Percentiles rank a stretch among this genome's conserved stretches.
Evolutionary conservation across 2,797 vertebrate species (phyloP).

Genomic region (Discoglossus pictus): DNA sequence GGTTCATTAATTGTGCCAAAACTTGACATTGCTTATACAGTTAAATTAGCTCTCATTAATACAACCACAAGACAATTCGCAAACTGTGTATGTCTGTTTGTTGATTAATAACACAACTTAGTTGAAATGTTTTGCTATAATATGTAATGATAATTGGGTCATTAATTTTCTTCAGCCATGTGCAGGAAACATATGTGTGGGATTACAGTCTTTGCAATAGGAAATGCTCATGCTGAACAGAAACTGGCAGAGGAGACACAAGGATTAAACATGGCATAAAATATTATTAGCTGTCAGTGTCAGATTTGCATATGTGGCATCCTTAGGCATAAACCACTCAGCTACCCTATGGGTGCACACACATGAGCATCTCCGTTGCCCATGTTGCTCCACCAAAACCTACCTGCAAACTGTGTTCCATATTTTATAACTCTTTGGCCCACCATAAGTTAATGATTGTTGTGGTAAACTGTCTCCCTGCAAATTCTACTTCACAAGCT

Average conservation of each 20-base stretch:
- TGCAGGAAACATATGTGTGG: slow-evolving; percentile 41
- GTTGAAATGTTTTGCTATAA: slow-evolving; percentile 11
- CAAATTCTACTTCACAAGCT: too few relatives aligned
- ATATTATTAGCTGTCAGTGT: too few relatives aligned
- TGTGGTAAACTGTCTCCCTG: too few relatives aligned
- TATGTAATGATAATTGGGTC: slow-evolving; percentile 24
- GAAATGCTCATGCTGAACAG: slow-evolving; percentile 36
- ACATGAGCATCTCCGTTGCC: too few relatives aligned
- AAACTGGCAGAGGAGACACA: slow-evolving; percentile 25
- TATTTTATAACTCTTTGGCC: too few relatives aligned
- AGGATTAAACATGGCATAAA: slow-evolving; percentile 38
- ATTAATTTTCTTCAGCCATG: slow-evolving; percentile 31
- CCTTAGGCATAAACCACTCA: too few relatives aligned
- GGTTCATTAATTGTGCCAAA: slow-evolving; percentile 37
- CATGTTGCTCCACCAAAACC: too few relatives aligned
- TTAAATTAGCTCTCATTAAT: slow-evolving; percentile 35
- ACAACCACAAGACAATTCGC: neutral
- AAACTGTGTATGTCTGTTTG: neutral
- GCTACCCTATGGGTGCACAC: too few relatives aligned
- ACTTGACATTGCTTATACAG: slow-evolving; percentile 24
- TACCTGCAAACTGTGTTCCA: too few relatives aligned
- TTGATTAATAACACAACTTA: neutral
- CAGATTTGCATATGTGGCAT: too few relatives aligned
- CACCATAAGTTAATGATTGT: too few relatives aligned
- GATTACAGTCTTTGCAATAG: slow-evolving; percentile 34